Evolutionary conservation across 2,797 vertebrate genomes (phyloP).

Genomic region (Thamnophis elegans): DNA sequence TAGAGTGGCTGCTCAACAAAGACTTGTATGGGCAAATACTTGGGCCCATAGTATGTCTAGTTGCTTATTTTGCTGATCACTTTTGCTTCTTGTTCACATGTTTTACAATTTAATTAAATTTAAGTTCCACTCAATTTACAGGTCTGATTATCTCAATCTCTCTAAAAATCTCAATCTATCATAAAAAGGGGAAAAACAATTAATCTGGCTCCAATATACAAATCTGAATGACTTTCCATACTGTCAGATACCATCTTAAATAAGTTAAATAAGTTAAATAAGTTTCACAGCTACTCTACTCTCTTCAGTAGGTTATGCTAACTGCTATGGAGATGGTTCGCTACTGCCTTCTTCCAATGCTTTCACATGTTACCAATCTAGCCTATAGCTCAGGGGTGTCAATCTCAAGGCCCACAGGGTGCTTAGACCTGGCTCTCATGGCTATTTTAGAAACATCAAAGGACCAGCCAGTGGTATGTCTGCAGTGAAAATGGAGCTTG

Average conservation of each 20-base stretch:
- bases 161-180: not conserved
- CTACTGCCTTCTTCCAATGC: not conserved
- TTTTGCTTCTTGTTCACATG: not conserved
- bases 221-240: not conserved
- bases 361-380: not conserved
- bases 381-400: no score
- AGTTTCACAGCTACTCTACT: not conserved
- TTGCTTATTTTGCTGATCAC: not conserved
- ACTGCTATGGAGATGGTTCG: not conserved
- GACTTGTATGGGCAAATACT: not conserved
- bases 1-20: not conserved
- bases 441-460: no score
- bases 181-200: not conserved
- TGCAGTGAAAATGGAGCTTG: no score
- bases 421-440: no score
- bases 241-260: not conserved
- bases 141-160: constrained; percentile 1
- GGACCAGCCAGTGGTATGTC: no score
- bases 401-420: no score
- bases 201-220: not conserved
- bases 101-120: constrained; percentile 42
- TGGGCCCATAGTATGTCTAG: not conserved
- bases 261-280: not conserved
- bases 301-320: not conserved
- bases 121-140: constrained; percentile 2